phyloP scores from a whole-genome alignment of 2,797 vertebrate genomes.

The Sebastiscus albofasciatus region DNA sequence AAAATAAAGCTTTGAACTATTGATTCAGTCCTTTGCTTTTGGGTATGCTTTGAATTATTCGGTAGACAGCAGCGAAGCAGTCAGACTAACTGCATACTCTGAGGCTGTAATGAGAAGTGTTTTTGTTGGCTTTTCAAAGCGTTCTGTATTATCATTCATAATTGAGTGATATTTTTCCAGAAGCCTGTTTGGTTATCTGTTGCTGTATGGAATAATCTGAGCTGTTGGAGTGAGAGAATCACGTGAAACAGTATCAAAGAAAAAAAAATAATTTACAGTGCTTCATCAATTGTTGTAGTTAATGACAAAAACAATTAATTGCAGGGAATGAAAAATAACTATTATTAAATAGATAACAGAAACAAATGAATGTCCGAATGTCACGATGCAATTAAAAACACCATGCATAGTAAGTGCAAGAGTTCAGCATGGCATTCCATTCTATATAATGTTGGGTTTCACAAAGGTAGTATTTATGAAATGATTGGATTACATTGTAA shows the following conservation, averaged over 20 bases:
- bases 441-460: not conserved
- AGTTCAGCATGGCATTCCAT: not conserved
- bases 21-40: conserved; percentile 67
- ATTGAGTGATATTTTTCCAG: conserved; percentile 43
- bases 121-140: conserved; percentile 56
- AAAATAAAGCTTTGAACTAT: conserved; percentile 76
- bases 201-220: conserved; percentile 15
- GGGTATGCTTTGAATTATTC: conserved; percentile 66
- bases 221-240: not conserved
- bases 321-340: not conserved
- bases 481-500: not conserved
- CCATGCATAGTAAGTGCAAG: not conserved
- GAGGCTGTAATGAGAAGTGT: conserved; percentile 44
- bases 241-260: not conserved
- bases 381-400: not conserved
- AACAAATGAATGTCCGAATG: not conserved
- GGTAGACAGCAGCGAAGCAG: conserved; percentile 42
- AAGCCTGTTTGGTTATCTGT: conserved; percentile 10
- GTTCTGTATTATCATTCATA: conserved; percentile 42
- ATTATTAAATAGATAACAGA: not conserved
- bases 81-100: conserved; percentile 48
- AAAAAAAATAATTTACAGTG: not conserved
- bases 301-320: not conserved
- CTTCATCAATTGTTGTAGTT: not conserved
- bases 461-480: not conserved